Evolutionary conservation across 2,888 invertebrate genomes (phyloP).

Genomic region (Tachystola acroxantha): DNA sequence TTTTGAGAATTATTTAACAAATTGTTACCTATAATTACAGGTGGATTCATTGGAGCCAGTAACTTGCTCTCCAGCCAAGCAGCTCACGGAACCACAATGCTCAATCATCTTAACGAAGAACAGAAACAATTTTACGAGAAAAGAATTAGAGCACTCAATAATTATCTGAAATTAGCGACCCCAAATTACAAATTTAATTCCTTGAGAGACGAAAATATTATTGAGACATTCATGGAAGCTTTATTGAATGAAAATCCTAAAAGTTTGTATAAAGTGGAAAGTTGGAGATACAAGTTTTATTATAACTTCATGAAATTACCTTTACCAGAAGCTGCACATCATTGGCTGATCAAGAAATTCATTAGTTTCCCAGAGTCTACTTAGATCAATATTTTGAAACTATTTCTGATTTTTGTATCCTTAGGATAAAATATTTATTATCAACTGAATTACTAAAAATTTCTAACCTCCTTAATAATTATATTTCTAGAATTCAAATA

Average conservation of each 20-base stretch:
- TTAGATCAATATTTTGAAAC: constrained; percentile 7
- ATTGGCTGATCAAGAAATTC: constrained; percentile 81
- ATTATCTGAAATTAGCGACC: constrained; percentile 74
- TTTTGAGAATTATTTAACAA: no score
- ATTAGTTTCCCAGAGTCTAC: constrained; percentile 76
- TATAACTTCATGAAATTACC: constrained; percentile 80
- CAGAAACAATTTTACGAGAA: constrained; percentile 80
- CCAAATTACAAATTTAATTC: constrained; percentile 60
- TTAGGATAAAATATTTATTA: no score
- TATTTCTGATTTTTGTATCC: no score
- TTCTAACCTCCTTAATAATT: no score
- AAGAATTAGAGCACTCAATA: constrained; percentile 81
- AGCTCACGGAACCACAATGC: constrained; percentile 81
- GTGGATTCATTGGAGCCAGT: constrained; percentile 84
- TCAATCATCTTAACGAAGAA: constrained; percentile 78
- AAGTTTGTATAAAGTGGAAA: constrained; percentile 82
- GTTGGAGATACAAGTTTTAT: constrained; percentile 82
- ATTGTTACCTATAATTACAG: no score
- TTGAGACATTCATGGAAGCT: constrained; percentile 80
- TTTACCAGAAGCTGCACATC: constrained; percentile 73
- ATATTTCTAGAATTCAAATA: no score
- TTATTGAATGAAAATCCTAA: constrained; percentile 79
- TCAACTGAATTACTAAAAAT: no score
- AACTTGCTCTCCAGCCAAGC: constrained; percentile 83
- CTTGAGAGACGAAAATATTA: constrained; percentile 73